Base-by-base conservation (phyloP, 2,797 vertebrate species). In the Pogoniulus pusillus region DNA sequence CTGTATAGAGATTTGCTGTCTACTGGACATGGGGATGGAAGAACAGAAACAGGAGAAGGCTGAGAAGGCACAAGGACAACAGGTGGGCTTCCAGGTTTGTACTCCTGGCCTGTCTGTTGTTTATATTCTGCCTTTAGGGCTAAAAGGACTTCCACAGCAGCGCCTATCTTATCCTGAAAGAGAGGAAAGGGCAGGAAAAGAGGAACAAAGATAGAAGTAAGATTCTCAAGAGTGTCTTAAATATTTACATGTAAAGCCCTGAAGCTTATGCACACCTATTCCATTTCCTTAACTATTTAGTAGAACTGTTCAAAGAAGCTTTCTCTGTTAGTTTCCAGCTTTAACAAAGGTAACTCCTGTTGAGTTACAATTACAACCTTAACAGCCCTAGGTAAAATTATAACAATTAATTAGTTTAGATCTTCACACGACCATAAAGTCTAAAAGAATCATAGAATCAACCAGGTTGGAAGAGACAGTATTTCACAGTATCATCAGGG, bases 101-200 rank as follows among this genome's bases (percentile, higher is more conserved):
- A 98, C 49, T 99, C 98, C 77, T 98, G 98, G 94, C 98, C 98
- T 10, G 97, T 98, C 84, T 98, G 95, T 93, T 96, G 97, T 95
- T 99, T 98, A 96, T 98, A 98, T 95, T 98, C 98, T 10, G 97
- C 96, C 96, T 99, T 99, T 85, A 98, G 89, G 74, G 96, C 96
- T 91, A 99, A 95, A 95, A 98, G 98, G 80, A 98, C 95, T 97
- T 99, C 98, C 85, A 98, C 97, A 35, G 98, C 98, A 79, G 95
- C 97, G 79, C 98, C 97, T 75, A 98, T 92, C 96, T 98, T 96
- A 92, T 98, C 98, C 98, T 98, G 87, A 89, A 95, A 96, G 84
- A 79, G 90, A 84, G 66, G 37, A 83, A 84, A 10, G 26, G 37
- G 15, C 20, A 87, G 82, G 88, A 79, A 82, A 45, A 72, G 47